Evolutionary conservation across 1,140 invertebrate genomes (phyloP).

Genomic region (Latrodectus geometricus): DNA sequence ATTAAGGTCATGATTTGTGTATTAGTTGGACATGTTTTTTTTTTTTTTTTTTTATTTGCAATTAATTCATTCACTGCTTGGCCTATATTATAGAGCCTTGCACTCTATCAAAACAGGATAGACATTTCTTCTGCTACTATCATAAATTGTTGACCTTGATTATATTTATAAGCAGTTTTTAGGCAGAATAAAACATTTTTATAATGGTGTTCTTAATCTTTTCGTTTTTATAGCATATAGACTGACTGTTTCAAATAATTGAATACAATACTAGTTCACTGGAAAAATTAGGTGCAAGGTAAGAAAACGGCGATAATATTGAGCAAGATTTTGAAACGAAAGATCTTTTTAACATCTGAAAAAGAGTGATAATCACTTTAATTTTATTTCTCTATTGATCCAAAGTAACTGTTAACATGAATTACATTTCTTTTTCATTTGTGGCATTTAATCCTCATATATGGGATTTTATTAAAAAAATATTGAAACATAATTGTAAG

Average conservation of each 20-base stretch:
- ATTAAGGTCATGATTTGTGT: slow-evolving; percentile 49
- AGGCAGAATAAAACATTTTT: slow-evolving; percentile 47
- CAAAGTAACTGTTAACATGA: neutral
- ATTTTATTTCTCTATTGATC: neutral
- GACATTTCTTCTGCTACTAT: slow-evolving; percentile 63
- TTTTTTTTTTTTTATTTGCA: slow-evolving; percentile 17
- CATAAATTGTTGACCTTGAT: slow-evolving; percentile 3
- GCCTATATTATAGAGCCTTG: slow-evolving; percentile 52
- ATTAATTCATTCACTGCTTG: slow-evolving; percentile 49
- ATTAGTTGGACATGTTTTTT: slow-evolving; percentile 58
- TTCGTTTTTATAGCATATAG: slow-evolving; percentile 61
- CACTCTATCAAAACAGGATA: slow-evolving; percentile 38
- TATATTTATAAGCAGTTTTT: slow-evolving; percentile 41
- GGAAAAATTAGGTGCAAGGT: slow-evolving; percentile 58
- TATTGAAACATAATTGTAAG: no score
- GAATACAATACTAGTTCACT: slow-evolving; percentile 52
- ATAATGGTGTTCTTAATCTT: slow-evolving; percentile 37
- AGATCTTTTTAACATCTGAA: no score
- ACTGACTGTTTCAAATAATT: slow-evolving; percentile 60
- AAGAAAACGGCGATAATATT: slow-evolving; percentile 51
- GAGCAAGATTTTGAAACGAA: slow-evolving; percentile 27
- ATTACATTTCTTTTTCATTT: no score
- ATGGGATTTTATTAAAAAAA: no score
- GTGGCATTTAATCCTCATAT: no score
- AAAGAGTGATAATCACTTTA: neutral